phyloP scores from a whole-genome alignment of 1,140 invertebrate species.

The Vollenhovia emeryi region DNA sequence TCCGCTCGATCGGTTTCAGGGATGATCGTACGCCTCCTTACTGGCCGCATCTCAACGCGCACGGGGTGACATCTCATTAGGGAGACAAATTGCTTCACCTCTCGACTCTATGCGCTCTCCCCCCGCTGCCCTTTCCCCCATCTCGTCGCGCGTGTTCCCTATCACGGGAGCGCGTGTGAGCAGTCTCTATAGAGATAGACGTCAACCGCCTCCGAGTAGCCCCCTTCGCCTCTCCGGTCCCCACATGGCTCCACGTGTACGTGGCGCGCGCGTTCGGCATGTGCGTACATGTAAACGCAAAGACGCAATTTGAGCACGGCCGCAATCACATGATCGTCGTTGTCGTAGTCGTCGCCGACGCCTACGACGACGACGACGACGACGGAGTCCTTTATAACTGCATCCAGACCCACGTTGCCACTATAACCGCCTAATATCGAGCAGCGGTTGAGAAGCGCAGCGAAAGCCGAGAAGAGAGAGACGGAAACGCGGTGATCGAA shows the following conservation, averaged over 20 bases:
- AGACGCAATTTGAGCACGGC: slow-evolving; percentile 28
- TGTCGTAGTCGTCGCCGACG: neutral
- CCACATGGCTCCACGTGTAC: slow-evolving; percentile 18
- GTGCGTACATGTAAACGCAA: slow-evolving; percentile 58
- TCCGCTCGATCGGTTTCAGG: slow-evolving; percentile 70
- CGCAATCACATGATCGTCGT: slow-evolving; percentile 8
- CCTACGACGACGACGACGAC: neutral
- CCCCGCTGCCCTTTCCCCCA: neutral
- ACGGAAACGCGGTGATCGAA: slow-evolving; percentile 22
- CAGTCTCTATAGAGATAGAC: slow-evolving; percentile 43
- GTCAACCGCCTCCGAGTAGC: slow-evolving; percentile 29
- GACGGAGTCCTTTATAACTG: slow-evolving; percentile 42
- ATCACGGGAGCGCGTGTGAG: slow-evolving; percentile 10
- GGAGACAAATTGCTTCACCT: slow-evolving; percentile 86
- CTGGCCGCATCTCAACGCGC: slow-evolving; percentile 64
- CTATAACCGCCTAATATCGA: slow-evolving; percentile 60
- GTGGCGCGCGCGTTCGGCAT: slow-evolving; percentile 46
- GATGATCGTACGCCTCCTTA: slow-evolving; percentile 66
- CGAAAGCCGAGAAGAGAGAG: slow-evolving; percentile 11
- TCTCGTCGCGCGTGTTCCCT: slow-evolving; percentile 18
- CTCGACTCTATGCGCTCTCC: slow-evolving; percentile 70
- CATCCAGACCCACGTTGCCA: slow-evolving; percentile 32
- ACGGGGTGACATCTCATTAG: slow-evolving; percentile 85
- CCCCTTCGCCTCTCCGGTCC: neutral
- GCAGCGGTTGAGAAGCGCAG: slow-evolving; percentile 19